These are phyloP conservation scores for Umimayanthus chanpuru DNA, from an alignment of 92 coral and sea anemone species.

Conservation along the genomic window DNA sequence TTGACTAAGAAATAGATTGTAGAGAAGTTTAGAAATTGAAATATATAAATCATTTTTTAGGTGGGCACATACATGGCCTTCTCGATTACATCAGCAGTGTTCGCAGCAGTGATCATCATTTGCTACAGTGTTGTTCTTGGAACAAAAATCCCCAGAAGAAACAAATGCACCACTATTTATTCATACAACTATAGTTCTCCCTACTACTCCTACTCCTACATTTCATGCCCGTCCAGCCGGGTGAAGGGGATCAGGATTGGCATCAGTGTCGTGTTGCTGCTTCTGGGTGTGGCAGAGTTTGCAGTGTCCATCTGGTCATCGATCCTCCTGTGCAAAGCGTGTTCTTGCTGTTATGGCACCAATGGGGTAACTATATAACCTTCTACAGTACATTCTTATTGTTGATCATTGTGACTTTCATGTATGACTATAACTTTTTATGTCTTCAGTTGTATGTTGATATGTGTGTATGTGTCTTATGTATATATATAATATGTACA, in stretches of 20 bases:
- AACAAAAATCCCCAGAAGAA: neutral
- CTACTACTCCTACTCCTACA: neutral
- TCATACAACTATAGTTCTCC: neutral
- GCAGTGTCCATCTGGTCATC: constrained; percentile 38
- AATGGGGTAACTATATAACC: neutral
- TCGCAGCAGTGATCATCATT: constrained; percentile 42
- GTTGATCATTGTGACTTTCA: neutral
- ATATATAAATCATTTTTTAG: neutral
- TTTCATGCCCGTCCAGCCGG: neutral
- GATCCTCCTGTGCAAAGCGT: constrained; percentile 23
- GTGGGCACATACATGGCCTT: constrained; percentile 41
- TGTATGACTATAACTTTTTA: neutral
- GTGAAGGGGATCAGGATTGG: constrained; percentile 14
- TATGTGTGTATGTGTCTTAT: too few relatives aligned
- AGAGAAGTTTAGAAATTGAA: neutral
- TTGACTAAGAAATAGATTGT: neutral
- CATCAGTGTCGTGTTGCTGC: constrained; percentile 39
- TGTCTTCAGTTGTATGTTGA: too few relatives aligned
- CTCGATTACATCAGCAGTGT: constrained; percentile 41
- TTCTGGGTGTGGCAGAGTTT: constrained; percentile 44
- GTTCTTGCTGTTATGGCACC: constrained; percentile 7
- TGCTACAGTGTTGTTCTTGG: constrained; percentile 28
- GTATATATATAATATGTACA: too few relatives aligned
- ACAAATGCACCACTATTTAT: neutral
- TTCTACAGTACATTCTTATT: neutral